Base-by-base conservation (phyloP, 2,113 vertebrate genomes). In the Stigmatopora argus region DNA sequence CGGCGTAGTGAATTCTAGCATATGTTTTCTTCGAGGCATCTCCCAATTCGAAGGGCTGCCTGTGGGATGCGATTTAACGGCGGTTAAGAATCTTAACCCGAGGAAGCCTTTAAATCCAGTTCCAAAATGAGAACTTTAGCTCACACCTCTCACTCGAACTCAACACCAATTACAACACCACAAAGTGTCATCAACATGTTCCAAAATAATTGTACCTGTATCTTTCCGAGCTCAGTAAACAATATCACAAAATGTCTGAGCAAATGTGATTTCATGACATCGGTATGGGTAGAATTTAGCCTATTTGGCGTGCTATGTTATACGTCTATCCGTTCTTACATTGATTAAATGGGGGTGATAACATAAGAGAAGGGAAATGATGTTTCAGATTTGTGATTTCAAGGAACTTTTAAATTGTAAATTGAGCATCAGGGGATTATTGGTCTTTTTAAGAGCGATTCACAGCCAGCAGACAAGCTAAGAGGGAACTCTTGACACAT, bases 71-170 rank as follows among this genome's bases (percentile, higher is more conserved):
- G 87, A 89, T 87, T 92, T 92, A 90, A 87, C 87, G 82, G 80
- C 83, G 81, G 88, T 79, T 94, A 93, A 93, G 91, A 89, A 90
- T 90, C 91, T 95, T 94, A 93, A 93, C 92, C 92, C 89, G 87
- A 91, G 90, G 90, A 92, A 45, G 92, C 92, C 89, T 91, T 85
- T 85, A 85, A 91, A 92, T 91, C 91, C 91, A 83, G 77, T 77
- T 84, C 89, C 85, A 83, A 89, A 87, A 91, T 89, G 89, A 92
- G 87, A 84, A 72, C 70, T 38, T 46, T 26, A 31, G 53, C 47
- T 52, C 31, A 61, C 49, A 58, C 62, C 31, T 19, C 23, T 26
- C 63, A 26, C 52, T 47, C 34, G 21, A 31, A 31, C 2, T 4
- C 19, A n/a, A 10, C 11, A n/a, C 56, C 3, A 47, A 65, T 21